Percentiles rank a stretch among this genome's conserved stretches.
Conservation (phyloP, 2,888 invertebrate genomes). For the Cosmopolites sordidus region DNA sequence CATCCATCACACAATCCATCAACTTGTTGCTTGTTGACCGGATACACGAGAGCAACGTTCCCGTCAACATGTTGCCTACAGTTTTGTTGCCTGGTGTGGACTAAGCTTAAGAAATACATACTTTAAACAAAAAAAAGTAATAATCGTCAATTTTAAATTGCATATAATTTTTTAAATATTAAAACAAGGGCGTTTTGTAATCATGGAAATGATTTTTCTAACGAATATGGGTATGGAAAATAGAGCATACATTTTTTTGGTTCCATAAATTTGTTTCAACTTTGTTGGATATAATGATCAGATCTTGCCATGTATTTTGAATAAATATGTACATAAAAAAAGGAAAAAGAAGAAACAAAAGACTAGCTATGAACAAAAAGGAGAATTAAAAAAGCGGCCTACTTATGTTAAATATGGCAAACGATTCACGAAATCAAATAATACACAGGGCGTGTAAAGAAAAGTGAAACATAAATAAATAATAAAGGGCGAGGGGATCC, state of each 20-base stretch:
- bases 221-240: not conserved
- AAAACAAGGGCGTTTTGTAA: not conserved
- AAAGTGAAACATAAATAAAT: constrained; percentile 30
- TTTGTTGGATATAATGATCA: constrained; percentile 16
- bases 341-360: constrained; percentile 31
- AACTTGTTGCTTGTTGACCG: too few relatives aligned
- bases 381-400: constrained; percentile 28
- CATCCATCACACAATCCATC: too few relatives aligned
- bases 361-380: constrained; percentile 43
- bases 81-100: too few relatives aligned
- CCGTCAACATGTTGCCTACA: too few relatives aligned
- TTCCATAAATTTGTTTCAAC: constrained; percentile 9
- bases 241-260: constrained; percentile 2
- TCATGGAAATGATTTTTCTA: not conserved
- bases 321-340: constrained; percentile 29
- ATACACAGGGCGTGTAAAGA: constrained; percentile 29
- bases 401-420: constrained; percentile 43
- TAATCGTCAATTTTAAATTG: constrained; percentile 6
- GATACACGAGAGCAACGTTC: too few relatives aligned
- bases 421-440: constrained; percentile 42
- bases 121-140: constrained; percentile 33
- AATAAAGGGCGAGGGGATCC: constrained; percentile 10
- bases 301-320: constrained; percentile 23
- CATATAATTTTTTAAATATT: not conserved
- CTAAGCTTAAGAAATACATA: constrained; percentile 28